Evolutionary conservation across 2,888 invertebrate genomes (phyloP).

Genomic region (Theretra japonica): DNA sequence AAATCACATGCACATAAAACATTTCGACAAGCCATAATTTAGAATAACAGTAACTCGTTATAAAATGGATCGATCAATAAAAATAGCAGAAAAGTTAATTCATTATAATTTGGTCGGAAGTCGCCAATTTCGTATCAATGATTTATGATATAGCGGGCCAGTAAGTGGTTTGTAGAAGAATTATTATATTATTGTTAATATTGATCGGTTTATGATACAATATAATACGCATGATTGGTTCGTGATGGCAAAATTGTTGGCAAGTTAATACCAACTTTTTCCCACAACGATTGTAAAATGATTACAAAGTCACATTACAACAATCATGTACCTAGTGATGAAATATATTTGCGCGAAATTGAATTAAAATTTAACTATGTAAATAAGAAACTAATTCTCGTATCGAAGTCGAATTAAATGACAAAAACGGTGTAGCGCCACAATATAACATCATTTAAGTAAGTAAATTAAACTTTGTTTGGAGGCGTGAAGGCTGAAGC

Average conservation of each 20-base stretch:
- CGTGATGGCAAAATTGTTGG: not conserved
- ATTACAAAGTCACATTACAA: no score
- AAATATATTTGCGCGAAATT: no score
- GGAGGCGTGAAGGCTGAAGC: no score
- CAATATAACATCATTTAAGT: no score
- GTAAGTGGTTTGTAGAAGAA: slow-evolving; percentile 15
- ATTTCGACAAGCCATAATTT: not conserved
- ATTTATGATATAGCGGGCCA: not conserved
- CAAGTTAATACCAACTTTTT: not conserved
- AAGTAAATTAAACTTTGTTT: no score
- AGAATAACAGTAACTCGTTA: slow-evolving; percentile 5
- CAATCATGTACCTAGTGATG: no score
- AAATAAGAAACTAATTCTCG: no score
- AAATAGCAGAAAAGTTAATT: slow-evolving; percentile 17
- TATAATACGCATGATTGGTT: not conserved
- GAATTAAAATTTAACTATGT: no score
- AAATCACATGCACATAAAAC: not conserved
- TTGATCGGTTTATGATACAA: slow-evolving; percentile 7
- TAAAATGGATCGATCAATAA: slow-evolving; percentile 16
- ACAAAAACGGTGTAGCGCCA: no score
- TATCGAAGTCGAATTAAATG: no score
- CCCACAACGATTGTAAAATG: no score
- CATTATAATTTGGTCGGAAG: slow-evolving; percentile 17
- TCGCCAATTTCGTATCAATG: slow-evolving; percentile 20
- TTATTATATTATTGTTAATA: slow-evolving; percentile 17